Evolutionary conservation across 2,113 vertebrate genomes (phyloP).

Genomic region (Ctenomys sociabilis): DNA sequence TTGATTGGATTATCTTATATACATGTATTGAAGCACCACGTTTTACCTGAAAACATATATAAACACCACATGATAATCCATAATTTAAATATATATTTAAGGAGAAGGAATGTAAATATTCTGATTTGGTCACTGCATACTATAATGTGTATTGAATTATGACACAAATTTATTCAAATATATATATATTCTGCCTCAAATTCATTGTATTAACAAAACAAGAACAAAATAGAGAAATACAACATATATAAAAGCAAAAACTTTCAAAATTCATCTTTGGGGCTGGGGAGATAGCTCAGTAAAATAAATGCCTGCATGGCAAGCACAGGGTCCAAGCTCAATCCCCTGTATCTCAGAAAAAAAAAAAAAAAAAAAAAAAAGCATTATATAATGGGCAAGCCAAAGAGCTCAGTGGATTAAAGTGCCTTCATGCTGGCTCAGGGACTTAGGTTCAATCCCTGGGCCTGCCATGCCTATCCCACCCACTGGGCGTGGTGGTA

Average conservation of each 20-base stretch:
- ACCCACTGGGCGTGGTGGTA: too few relatives aligned
- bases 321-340: too few relatives aligned
- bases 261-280: background rate
- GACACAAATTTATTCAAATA: background rate
- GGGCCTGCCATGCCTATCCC: too few relatives aligned
- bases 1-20: background rate
- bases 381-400: too few relatives aligned
- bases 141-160: background rate
- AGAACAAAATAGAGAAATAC: background rate
- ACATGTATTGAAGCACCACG: background rate
- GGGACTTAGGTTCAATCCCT: too few relatives aligned
- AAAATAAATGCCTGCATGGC: too few relatives aligned
- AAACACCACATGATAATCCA: background rate
- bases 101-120: background rate
- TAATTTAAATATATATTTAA: background rate
- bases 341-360: too few relatives aligned
- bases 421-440: too few relatives aligned
- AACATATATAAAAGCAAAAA: background rate
- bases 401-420: too few relatives aligned
- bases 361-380: too few relatives aligned
- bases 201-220: background rate
- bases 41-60: background rate
- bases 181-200: background rate
- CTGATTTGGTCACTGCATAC: background rate
- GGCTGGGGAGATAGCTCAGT: background rate